Conservation (phyloP, 2,888 invertebrate genomes). For the Ypsolopha sequella region DNA sequence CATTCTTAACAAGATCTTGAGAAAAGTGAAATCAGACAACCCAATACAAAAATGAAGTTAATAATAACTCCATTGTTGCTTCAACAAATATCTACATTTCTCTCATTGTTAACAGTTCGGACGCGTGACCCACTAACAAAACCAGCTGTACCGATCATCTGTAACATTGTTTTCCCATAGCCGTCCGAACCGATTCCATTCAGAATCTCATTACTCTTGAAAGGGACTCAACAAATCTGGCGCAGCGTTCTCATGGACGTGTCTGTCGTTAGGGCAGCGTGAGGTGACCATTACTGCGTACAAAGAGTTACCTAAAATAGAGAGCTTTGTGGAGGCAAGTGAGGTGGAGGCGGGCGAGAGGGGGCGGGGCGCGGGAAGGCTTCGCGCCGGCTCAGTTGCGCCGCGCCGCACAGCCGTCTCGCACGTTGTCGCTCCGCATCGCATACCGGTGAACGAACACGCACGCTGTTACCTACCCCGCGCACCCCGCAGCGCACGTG, state of each 20-base stretch:
- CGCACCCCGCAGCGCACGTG: slow-evolving; percentile 13
- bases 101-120: neutral
- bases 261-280: slow-evolving; percentile 68
- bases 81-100: neutral
- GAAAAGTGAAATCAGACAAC: neutral
- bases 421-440: slow-evolving; percentile 44
- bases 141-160: slow-evolving; percentile 31
- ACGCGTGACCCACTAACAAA: slow-evolving; percentile 58
- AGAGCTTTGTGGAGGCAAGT: slow-evolving; percentile 67
- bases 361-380: slow-evolving; percentile 61
- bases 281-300: slow-evolving; percentile 69
- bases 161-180: slow-evolving; percentile 64
- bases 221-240: slow-evolving; percentile 64
- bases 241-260: slow-evolving; percentile 68
- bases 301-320: slow-evolving; percentile 72
- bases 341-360: slow-evolving; percentile 43
- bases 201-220: slow-evolving; percentile 67
- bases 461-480: slow-evolving; percentile 2
- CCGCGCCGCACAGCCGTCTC: slow-evolving; percentile 58
- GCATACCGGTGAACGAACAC: neutral
- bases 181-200: slow-evolving; percentile 47
- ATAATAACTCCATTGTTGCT: neutral
- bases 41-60: neutral
- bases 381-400: slow-evolving; percentile 64
- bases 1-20: slow-evolving; percentile 8